Percentiles rank a stretch among this genome's conserved stretches.
Conservation (phyloP, 2,113 vertebrate species). For the Grus americana region DNA sequence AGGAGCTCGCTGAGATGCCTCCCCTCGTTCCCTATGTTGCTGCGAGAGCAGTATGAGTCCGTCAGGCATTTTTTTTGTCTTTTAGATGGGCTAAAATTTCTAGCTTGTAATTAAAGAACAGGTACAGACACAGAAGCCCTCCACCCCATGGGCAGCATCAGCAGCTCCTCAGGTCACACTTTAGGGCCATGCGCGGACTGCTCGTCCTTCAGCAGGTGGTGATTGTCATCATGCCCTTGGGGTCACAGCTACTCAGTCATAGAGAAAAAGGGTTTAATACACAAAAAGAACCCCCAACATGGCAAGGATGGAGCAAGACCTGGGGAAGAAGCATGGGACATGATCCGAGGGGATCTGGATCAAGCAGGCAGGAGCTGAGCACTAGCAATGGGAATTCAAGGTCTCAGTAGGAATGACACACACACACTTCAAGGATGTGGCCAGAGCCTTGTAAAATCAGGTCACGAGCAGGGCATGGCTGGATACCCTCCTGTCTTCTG, state of each 20-base stretch:
- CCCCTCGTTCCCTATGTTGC: not conserved
- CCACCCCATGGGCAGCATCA: fast-evolving
- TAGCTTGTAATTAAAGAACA: not conserved
- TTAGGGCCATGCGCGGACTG: fast-evolving
- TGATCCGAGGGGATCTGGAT: not conserved
- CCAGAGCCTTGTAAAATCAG: not conserved
- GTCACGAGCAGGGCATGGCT: not conserved
- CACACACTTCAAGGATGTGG: not conserved
- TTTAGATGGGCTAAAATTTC: not conserved
- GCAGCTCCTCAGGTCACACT: not conserved
- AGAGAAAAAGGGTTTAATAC: not conserved
- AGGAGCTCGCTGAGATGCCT: not conserved
- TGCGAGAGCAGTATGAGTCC: fast-evolving
- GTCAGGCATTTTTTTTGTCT: not conserved
- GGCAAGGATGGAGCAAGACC: not conserved
- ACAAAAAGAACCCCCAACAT: too few relatives aligned
- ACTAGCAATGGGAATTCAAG: not conserved
- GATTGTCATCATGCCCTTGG: not conserved
- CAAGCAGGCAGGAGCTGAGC: not conserved
- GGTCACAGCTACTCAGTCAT: not conserved
- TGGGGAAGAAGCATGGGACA: not conserved
- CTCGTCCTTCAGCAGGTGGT: not conserved
- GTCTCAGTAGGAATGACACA: not conserved
- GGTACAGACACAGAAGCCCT: not conserved
- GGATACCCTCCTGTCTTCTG: not conserved